These are phyloP conservation scores for Xiphophorus birchmanni DNA, from an alignment of 2,797 vertebrate species.

Conservation along the genomic window DNA sequence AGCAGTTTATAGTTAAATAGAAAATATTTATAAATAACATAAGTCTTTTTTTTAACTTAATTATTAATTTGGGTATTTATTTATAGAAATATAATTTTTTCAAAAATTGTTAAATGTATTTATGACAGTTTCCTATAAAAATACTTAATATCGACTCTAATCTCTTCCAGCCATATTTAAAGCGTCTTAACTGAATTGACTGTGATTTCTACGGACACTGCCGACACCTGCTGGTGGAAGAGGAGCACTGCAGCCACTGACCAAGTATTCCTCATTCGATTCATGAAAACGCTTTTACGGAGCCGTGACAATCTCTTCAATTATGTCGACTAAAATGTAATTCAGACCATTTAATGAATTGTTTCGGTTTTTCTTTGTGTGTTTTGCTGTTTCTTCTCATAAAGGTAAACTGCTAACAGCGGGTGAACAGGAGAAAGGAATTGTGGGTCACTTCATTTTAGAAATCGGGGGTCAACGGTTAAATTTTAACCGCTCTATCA, in stretches of 20 bases:
- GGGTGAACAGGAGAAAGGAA: constrained; percentile 33
- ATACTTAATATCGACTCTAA: background rate
- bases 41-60: background rate
- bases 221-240: constrained; percentile 60
- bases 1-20: background rate
- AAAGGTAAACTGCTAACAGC: constrained; percentile 18
- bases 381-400: background rate
- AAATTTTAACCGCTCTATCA: background rate
- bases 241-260: constrained; percentile 1
- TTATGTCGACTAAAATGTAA: background rate
- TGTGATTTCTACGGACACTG: constrained; percentile 15
- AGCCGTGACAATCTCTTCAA: constrained; percentile 1
- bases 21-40: background rate
- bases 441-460: constrained; percentile 44
- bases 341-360: background rate
- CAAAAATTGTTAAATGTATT: background rate
- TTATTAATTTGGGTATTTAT: background rate
- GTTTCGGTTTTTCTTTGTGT: background rate
- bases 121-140: background rate
- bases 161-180: background rate
- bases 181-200: background rate
- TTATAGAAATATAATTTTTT: background rate
- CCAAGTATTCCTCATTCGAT: background rate
- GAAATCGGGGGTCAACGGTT: background rate
- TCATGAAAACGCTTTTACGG: background rate